Percentiles rank a stretch among this genome's conserved stretches.
Evolutionary conservation across 1,140 invertebrate genomes (phyloP).

Genomic region (Aphaenogaster ashmeadi): DNA sequence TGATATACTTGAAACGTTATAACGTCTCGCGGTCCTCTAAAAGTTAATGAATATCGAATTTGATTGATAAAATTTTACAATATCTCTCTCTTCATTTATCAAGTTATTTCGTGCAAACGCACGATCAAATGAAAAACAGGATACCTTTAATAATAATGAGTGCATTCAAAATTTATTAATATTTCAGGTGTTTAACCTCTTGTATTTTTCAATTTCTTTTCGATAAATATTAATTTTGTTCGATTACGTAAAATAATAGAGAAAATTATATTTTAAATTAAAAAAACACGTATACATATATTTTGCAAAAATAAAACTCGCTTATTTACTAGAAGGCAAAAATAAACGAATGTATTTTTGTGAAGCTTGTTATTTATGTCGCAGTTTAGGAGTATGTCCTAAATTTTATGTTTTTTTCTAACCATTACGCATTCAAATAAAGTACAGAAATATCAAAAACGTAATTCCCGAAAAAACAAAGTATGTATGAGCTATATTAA

Average conservation of each 20-base stretch:
- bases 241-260: not conserved
- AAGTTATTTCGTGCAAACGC: not conserved
- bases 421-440: not conserved
- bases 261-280: not conserved
- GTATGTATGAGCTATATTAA: not conserved
- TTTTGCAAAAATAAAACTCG: slow-evolving; percentile 18
- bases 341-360: not conserved
- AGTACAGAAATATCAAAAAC: not conserved
- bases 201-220: not conserved
- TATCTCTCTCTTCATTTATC: not conserved
- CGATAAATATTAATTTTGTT: not conserved
- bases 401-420: not conserved
- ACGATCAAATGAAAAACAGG: not conserved
- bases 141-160: not conserved
- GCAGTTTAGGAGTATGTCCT: not conserved
- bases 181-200: not conserved
- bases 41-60: not conserved
- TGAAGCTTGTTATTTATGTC: not conserved
- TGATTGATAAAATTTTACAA: not conserved
- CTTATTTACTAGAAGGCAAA: slow-evolving; percentile 20
- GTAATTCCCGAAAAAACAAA: not conserved
- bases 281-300: not conserved
- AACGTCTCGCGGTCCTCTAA: too few species aligned
- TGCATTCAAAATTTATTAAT: not conserved
- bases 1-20: too few species aligned